Evolutionary conservation across 2,113 vertebrate species (phyloP), one percentile per base, ranked within the genome.

Genomic region (Limanda limanda): DNA sequence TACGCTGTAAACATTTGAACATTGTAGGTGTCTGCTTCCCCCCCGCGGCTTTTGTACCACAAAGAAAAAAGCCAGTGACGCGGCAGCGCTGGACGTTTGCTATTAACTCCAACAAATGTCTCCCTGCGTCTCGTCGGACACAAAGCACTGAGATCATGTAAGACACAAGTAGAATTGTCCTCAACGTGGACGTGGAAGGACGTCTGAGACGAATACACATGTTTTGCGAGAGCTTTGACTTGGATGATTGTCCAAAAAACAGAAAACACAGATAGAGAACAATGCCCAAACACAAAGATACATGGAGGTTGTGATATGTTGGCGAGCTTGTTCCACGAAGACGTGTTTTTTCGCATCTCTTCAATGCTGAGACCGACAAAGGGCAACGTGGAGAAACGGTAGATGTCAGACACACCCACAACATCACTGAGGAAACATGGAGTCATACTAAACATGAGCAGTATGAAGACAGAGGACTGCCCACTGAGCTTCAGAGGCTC

Each of bases 1-100:
- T 87, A 88, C 56, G 64, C 54, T 89, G 91, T 92, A 88, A 89
- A 90, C 87, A 84, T 58, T 67, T 78, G 62, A 68, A 69, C 62
- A 11, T 42, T 61, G 69, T n/a, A 76, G 58, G 75, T 79, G 64
- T 61, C 75, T 69, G 78, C 59, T 78, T 82, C 37, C 37, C 35
- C 79, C 35, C 79, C 58, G 74, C 45, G 74, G 45, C 31, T 67
- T 62, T 65, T 20, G 63, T 51, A 14, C 80, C 68, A 78, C 42
- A 65, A 40, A 78, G 21, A 20, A 42, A 59, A 77, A 74, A 81
- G 63, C 31, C 65, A 60, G 35, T 20, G 21, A 9, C 0, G 20
- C 48, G 58, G 57, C 70, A 62, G 81, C 71, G 78, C 54, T 59
- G 23, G 59, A 40, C n/a, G 24, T 24, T 79, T 42, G 35, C 69